Base-by-base conservation (phyloP, 1,140 invertebrate species). In the Dreissena rostriformis region DNA sequence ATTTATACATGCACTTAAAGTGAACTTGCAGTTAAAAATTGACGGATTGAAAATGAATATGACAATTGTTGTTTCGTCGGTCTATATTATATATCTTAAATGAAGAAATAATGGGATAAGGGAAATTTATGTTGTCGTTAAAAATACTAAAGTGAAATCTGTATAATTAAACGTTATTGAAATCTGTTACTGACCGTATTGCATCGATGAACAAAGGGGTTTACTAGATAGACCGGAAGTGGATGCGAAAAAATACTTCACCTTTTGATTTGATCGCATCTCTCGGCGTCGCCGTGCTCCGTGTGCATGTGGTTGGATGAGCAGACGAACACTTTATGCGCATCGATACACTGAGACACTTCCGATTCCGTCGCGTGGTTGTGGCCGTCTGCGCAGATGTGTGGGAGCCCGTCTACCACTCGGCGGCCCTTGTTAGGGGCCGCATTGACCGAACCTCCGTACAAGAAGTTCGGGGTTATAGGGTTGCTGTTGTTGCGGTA, bases 221-320 rank as follows among this genome's bases (percentile, higher is more conserved):
- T 39, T 39, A 39, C 39, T 5, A 39, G 39, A 39, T 39, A 39
- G 39, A 39, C 39, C 39, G 39, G 39, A 39, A 39, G 39, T 39
- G 39, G 39, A 39, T 39, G 39, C 39, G 39, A 39, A 39, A 39
- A 39, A 39, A 5, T 39, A 5, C 39, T 24, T 11, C 49, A 82
- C 79, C 79, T 51, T 74, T 82, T 82, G 12, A 82, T 73, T 70
- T 65, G 70, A 53, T 82, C 79, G 53, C 79, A 82, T 53, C 71
- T 63, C 52, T 82, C 79, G 12, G 79, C 70, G 22, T 67, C 55
- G n/a, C 26, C 19, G 24, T 67, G 57, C 39, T 82, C 79, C 26
- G 79, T 82, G 22, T 82, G 79, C 79, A 82, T 82, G 71, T 82
- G 79, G 39, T 82, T 82, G 49, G 68, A 73, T 10, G 79, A 71